Evolutionary conservation across 2,113 vertebrate genomes (phyloP).

Genomic region (Fregata magnificens): DNA sequence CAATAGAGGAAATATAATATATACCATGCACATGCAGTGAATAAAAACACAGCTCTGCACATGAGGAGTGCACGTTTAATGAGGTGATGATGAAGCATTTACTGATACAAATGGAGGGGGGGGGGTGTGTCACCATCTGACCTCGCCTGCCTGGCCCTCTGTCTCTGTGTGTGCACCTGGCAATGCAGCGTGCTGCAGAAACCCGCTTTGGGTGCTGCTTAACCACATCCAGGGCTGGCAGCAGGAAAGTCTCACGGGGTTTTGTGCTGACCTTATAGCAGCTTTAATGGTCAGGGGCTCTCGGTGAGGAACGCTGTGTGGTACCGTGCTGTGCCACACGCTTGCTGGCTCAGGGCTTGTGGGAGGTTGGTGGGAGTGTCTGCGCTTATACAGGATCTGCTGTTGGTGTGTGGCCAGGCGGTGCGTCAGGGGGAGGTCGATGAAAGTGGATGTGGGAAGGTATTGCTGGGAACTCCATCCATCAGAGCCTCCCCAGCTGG

Average conservation of each 20-base stretch:
- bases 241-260: accelerated
- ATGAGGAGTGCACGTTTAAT: not conserved
- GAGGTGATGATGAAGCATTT: not conserved
- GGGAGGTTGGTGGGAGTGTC: not conserved
- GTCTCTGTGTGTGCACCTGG: not conserved
- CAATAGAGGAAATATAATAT: not conserved
- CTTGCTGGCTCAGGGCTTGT: not conserved
- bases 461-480: not conserved
- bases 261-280: not conserved
- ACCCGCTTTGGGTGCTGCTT: accelerated
- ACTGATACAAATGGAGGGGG: not conserved
- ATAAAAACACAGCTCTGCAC: not conserved
- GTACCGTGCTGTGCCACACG: not conserved
- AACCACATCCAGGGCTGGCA: not conserved
- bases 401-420: accelerated
- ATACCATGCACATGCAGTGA: no score
- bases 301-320: accelerated
- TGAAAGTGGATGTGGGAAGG: not conserved
- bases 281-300: not conserved
- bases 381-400: accelerated
- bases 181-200: not conserved
- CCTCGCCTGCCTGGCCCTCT: accelerated
- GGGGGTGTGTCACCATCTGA: not conserved
- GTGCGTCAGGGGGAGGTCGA: accelerated
- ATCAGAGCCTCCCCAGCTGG: not conserved